phyloP scores from a whole-genome alignment of 2,888 invertebrate genomes.

The Rhamnusium bicolor region DNA sequence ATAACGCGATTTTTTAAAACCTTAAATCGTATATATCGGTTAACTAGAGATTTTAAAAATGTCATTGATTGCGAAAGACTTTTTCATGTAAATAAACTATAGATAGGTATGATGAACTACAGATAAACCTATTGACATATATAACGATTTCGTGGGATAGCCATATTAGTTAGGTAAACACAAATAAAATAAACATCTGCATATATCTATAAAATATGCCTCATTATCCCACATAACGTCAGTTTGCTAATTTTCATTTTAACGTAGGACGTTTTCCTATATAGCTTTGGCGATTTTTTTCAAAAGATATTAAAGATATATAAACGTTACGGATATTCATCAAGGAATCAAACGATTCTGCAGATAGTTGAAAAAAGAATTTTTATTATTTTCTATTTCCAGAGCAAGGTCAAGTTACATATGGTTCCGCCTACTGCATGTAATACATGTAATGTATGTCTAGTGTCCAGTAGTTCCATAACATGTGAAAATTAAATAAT shows the following conservation, averaged over 20 bases:
- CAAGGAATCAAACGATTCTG: conserved; percentile 7
- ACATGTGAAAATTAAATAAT: neutral
- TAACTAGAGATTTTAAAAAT: too few species aligned
- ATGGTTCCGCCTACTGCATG: conserved; percentile 14
- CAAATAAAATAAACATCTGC: conserved; percentile 7
- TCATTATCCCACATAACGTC: neutral
- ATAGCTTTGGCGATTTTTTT: neutral
- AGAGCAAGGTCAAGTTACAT: conserved; percentile 25
- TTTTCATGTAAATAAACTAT: neutral
- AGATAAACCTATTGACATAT: neutral
- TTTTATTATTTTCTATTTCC: conserved; percentile 24
- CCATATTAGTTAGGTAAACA: conserved; percentile 5
- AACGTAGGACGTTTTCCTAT: neutral
- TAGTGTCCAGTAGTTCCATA: neutral
- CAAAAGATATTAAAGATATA: neutral
- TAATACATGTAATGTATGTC: neutral
- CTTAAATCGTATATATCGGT: too few species aligned
- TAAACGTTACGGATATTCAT: neutral
- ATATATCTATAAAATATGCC: neutral
- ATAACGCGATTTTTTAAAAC: too few species aligned
- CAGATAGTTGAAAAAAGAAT: neutral
- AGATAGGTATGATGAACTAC: neutral
- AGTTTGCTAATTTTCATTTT: neutral
- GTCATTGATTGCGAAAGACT: too few species aligned
- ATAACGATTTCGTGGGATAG: neutral